phyloP scores from a whole-genome alignment of 2,113 vertebrate species.

The Oostethus manadensis region DNA sequence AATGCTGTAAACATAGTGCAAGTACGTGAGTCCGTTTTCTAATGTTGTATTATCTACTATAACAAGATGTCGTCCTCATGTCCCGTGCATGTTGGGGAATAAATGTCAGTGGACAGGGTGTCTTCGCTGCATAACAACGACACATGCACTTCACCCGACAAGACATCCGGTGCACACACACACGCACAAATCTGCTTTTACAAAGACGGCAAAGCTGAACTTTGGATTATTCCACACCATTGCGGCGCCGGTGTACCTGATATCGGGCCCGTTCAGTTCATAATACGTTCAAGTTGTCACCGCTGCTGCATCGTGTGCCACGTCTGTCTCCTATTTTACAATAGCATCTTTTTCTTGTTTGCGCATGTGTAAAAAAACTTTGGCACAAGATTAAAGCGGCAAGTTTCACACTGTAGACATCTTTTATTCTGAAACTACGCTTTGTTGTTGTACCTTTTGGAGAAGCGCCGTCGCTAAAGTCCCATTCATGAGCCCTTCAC shows the following conservation, averaged over 20 bases:
- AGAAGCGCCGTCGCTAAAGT: no score
- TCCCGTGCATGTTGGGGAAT: constrained; percentile 49
- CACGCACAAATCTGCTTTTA: background rate
- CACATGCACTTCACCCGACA: no score
- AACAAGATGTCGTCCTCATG: constrained; percentile 4
- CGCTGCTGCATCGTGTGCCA: constrained; percentile 20
- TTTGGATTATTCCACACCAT: background rate
- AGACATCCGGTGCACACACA: no score
- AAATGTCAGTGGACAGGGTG: constrained; percentile 23
- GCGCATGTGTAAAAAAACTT: constrained; percentile 8
- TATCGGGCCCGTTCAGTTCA: background rate
- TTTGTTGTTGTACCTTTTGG: no score
- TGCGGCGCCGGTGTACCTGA: background rate
- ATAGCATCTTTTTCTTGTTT: constrained; percentile 12
- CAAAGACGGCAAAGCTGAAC: background rate
- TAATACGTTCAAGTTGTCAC: constrained; percentile 29
- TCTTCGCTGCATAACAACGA: constrained; percentile 12
- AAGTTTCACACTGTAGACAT: no score
- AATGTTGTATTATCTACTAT: constrained; percentile 15
- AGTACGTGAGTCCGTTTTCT: constrained; percentile 15
- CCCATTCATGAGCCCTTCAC: no score
- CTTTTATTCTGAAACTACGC: no score
- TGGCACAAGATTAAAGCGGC: no score
- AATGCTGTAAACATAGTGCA: constrained; percentile 33
- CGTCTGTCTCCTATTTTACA: constrained; percentile 15